A percentile compares a stretch with the other conserved stretches of the same genome.
These are phyloP conservation scores for Falcaria lacertinaria DNA, from an alignment of 2,888 invertebrate species.

Conservation along the genomic window DNA sequence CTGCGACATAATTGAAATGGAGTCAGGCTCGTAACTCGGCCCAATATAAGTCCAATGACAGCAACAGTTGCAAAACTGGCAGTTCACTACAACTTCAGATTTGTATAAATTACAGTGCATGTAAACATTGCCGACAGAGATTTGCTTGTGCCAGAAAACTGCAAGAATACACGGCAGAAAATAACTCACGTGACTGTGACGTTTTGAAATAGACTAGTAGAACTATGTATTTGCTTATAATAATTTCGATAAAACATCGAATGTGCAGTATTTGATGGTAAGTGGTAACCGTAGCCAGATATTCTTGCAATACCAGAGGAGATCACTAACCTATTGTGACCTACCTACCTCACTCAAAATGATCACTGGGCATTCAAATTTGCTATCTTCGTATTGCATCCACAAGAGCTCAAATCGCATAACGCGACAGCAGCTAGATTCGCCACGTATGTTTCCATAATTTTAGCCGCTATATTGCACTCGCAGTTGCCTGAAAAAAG, in stretches of 20 bases:
- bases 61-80: constrained; percentile 41
- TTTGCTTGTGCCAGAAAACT: constrained; percentile 46
- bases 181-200: too few species aligned
- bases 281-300: too few species aligned
- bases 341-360: too few species aligned
- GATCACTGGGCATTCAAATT: too few species aligned
- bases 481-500: constrained; percentile 38
- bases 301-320: too few species aligned
- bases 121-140: constrained; percentile 44
- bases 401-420: background rate
- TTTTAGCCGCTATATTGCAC: constrained; percentile 22
- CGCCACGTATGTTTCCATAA: constrained; percentile 12
- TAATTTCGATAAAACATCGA: too few species aligned
- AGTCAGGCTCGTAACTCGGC: constrained; percentile 11
- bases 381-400: too few species aligned
- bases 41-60: constrained; percentile 18
- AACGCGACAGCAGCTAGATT: background rate
- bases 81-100: constrained; percentile 29
- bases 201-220: too few species aligned
- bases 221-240: too few species aligned
- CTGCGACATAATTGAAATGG: constrained; percentile 4
- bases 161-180: constrained; percentile 17
- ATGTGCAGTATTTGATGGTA: too few species aligned
- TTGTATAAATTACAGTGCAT: constrained; percentile 45
- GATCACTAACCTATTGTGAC: too few species aligned